These are phyloP conservation scores for Datnioides undecimradiatus DNA, from an alignment of 2,113 vertebrate species.

Conservation along the genomic window DNA sequence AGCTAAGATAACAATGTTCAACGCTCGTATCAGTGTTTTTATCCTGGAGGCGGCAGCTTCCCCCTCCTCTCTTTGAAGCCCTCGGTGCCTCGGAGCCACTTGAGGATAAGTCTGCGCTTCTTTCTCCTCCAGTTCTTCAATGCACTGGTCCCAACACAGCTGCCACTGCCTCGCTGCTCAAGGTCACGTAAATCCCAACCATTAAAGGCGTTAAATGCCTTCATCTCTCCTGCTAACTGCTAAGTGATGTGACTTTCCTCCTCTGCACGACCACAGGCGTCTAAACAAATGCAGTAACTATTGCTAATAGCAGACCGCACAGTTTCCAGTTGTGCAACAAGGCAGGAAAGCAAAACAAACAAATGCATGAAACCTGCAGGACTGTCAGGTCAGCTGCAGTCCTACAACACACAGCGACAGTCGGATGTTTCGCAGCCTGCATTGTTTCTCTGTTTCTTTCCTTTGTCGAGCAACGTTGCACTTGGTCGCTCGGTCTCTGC, in stretches of 20 bases:
- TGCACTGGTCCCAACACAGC: neutral
- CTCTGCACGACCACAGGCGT: neutral
- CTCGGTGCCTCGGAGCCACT: neutral
- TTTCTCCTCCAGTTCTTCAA: neutral
- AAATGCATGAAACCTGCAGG: neutral
- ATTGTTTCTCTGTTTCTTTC: neutral
- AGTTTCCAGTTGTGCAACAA: too few relatives aligned
- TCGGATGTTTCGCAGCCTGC: neutral
- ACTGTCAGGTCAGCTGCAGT: neutral
- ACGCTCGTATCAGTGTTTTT: neutral
- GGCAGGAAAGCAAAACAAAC: neutral
- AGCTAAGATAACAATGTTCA: neutral
- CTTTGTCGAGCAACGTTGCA: neutral
- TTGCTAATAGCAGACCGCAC: too few relatives aligned
- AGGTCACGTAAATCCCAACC: neutral
- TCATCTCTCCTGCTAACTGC: neutral
- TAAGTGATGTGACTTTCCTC: neutral
- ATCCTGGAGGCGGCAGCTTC: neutral
- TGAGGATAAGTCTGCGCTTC: too few relatives aligned
- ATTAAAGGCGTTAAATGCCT: neutral
- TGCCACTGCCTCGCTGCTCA: neutral
- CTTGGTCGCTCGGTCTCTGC: neutral
- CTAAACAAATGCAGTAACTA: too few relatives aligned
- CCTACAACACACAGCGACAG: too few relatives aligned
- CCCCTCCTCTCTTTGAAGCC: neutral